Base-by-base conservation (phyloP, 2,797 vertebrate genomes). In the Esox masquinongy region DNA sequence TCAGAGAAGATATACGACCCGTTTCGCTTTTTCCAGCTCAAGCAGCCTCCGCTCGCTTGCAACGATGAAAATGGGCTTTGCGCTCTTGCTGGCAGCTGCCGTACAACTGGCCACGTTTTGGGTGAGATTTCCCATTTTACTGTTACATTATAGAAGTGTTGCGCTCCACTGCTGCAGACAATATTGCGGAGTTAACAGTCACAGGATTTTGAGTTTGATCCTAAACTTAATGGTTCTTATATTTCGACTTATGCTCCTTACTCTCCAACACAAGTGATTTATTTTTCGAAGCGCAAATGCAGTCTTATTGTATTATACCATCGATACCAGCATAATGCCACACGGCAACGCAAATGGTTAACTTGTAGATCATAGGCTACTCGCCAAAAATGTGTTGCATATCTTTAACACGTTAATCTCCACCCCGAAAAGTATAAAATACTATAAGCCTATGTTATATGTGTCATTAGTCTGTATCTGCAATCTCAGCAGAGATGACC, bases 61-160 rank as follows among this genome's bases (percentile, higher is more conserved):
- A 86, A 92, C 88, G 80, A 93, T 94, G 93, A 92, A 88, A 88
- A 81, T 82, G 73, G 90, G 91, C 91, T 91, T 88, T 83, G 88
- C 90, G 79, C 80, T 91, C 85, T 86, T 93, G 78, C 87, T 93
- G 88, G 88, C 90, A 82, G 90, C 89, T 84, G 86, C 87, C 75
- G 84, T 93, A 73, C 90, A 93, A 73, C 84, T 93, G 50, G 84
- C 89, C 85, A 82, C 90, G 63, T 87, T 91, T 88, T 85, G 89
- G 93, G 93, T 94, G 83, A 92, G 93, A 80, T 88, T 75, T 77
- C 11, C 56, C 24, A 22, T 70, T 59, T 36, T 34, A 68, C 64
- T 43, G 72, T 68, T 56, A 67, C 59, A 73, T 43, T 24, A 4
- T 53, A 9, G 50, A 71, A 51, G 29, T 29, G 26, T 19, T 53